Percentiles rank a stretch among this genome's conserved stretches.
phyloP scores from a whole-genome alignment of 1,140 invertebrate genomes.

The Musca vetustissima region DNA sequence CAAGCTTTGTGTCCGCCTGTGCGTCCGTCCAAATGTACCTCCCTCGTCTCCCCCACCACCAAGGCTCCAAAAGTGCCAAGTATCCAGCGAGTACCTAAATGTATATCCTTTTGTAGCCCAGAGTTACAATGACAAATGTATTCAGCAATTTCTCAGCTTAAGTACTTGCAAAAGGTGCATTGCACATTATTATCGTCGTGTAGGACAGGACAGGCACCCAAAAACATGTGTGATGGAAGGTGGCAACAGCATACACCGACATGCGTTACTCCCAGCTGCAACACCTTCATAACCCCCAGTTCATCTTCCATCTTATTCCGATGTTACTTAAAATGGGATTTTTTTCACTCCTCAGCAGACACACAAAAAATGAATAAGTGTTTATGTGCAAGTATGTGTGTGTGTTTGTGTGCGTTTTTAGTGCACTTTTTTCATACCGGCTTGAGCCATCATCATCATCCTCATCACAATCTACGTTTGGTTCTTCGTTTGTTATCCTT shows the following conservation, averaged over 20 bases:
- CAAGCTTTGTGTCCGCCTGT: background rate
- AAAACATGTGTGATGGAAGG: background rate
- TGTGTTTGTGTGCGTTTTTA: background rate
- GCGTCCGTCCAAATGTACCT: background rate
- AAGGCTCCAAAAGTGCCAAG: background rate
- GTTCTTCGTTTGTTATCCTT: slow-evolving; percentile 8
- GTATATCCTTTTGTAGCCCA: no score
- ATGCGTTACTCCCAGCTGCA: slow-evolving; percentile 1
- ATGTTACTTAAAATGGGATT: no score
- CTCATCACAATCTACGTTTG: background rate
- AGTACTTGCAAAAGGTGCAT: background rate
- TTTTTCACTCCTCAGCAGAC: no score
- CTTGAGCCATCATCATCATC: background rate
- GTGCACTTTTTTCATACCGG: background rate
- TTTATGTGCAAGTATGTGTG: no score
- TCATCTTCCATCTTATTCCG: no score
- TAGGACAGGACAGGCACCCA: no score
- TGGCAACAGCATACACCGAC: background rate
- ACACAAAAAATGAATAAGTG: background rate
- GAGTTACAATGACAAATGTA: slow-evolving; percentile 16
- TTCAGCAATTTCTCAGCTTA: slow-evolving; percentile 1
- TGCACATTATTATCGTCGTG: no score
- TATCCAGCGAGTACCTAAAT: background rate
- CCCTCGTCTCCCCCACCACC: background rate
- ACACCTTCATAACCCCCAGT: background rate